Base-by-base conservation (phyloP, 2,797 vertebrate species). In the Artibeus lituratus region DNA sequence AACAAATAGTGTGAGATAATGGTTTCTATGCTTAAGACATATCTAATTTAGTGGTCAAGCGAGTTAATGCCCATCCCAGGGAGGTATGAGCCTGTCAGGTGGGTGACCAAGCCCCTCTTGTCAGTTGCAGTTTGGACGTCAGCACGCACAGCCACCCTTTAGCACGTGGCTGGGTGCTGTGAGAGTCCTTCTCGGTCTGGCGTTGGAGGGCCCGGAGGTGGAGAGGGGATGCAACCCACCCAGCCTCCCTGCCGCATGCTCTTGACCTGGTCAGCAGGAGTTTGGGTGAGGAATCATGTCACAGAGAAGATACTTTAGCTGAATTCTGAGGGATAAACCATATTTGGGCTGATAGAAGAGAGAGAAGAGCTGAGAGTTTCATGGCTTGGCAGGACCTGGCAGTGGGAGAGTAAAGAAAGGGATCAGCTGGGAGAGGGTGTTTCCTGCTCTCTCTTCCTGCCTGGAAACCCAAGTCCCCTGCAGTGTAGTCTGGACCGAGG, bases 391-490 rank as follows among this genome's bases (percentile, higher is more conserved):
- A 1, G 15, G 70, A 11, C 39, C 59, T 29, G n/a, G 24, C 70
- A 53, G 65, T 62, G 29, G 62, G 32, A 77, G 22, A 44, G n/a
- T 10, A 24, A 87, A 69, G 44, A 72, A 59, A 83, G 62, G 49
- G 16, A 29, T 24, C 39, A 74, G 8, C 51, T 37, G 37, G 16
- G 12, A 26, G 49, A 53, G 24, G 14, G 35, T 26, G 35, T 14
- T 24, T 37, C 32, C 72, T 59, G 44, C 26, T 73, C 47, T 26
- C 19, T 74, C 24, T 74, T 59, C 29, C 22, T 80, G 6, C 0
- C 0, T 84, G 6, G 65, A 53, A 70, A 67, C 24, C 70, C 0
- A 0, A 39, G 65, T 26, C 29, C 26, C 35, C 49, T 35, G 24
- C 32, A 42, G 0, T 1, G 21, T 44, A 7, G 18, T 76, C 0